phyloP scores from a whole-genome alignment of 2,113 vertebrate genomes.

The Phaethon lepturus region DNA sequence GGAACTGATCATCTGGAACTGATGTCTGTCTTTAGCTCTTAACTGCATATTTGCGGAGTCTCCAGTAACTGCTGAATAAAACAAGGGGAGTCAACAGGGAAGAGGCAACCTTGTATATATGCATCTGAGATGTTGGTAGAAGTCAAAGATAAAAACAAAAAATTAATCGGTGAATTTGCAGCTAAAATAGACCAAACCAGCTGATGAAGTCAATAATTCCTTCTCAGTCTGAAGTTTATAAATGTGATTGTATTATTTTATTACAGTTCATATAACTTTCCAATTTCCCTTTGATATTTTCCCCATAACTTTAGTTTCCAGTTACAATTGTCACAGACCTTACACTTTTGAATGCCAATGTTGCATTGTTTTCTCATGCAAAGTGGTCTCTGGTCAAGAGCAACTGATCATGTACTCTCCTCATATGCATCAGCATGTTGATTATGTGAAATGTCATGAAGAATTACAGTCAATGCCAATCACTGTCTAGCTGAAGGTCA shows the following conservation, averaged over 20 bases:
- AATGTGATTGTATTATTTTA: neutral
- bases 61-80: neutral
- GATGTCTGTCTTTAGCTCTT: neutral
- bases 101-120: neutral
- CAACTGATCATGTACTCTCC: constrained; percentile 53
- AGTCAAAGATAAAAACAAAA: neutral
- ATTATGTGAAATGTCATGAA: constrained; percentile 69
- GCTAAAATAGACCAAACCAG: neutral
- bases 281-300: neutral
- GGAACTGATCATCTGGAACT: neutral
- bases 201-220: neutral
- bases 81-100: neutral
- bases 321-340: neutral
- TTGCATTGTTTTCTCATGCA: neutral
- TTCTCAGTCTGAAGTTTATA: neutral
- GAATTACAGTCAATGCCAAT: constrained; percentile 73
- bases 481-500: constrained; percentile 74
- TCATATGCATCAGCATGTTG: constrained; percentile 45
- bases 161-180: neutral
- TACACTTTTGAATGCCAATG: neutral
- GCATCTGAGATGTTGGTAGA: neutral
- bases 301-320: neutral
- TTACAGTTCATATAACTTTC: neutral
- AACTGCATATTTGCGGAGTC: neutral
- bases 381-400: constrained; percentile 52